Base-by-base conservation (phyloP, 2,113 vertebrate genomes). In the Chaetops frenatus region DNA sequence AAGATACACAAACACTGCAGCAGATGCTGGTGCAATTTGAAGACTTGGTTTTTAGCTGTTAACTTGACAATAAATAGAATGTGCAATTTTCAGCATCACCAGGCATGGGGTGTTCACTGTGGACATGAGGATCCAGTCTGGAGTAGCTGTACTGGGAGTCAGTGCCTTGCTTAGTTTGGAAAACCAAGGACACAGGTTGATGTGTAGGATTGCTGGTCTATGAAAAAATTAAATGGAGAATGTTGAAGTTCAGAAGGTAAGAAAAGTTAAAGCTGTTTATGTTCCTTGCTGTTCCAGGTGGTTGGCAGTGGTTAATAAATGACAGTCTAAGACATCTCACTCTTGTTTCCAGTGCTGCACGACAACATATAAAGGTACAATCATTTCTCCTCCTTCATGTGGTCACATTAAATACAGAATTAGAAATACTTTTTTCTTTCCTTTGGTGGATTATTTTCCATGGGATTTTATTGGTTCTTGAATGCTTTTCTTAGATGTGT, bases 281-380 rank as follows among this genome's bases (percentile, higher is more conserved):
- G n/a, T 76, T 92, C n/a, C 40, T 71, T 73, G 40, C 21, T 50
- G 0, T 71, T 93, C 8, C 96, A 99, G 99, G 61, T 66, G 98
- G 96, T 10, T 99, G 99, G 99, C 99, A 99, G 95, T 98, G 98
- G 97, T 96, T 99, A 47, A 98, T 99, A 57, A 98, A 99, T 4
- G 99, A 99, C 98, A 98, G 98, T 82, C 96, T 99, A 12, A 98
- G 98, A 87, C 98, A 84, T 38, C 98, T 99, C 47, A 97, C 98
- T 64, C 98, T 98, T 10, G 48, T 98, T 67, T 99, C 99, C 28
- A 97, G 96, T 15, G 36, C 91, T 20, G 96, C 95, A 29, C 98
- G 97, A 80, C 98, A 98, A 25, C 94, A 90, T 69, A 90, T 99
- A 88, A 98, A 99, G 98, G 99, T 99, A 97, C 40, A 48, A 8